These are phyloP conservation scores for Danionella cerebrum DNA, from an alignment of 2,113 vertebrate genomes.

Conservation along the genomic window DNA sequence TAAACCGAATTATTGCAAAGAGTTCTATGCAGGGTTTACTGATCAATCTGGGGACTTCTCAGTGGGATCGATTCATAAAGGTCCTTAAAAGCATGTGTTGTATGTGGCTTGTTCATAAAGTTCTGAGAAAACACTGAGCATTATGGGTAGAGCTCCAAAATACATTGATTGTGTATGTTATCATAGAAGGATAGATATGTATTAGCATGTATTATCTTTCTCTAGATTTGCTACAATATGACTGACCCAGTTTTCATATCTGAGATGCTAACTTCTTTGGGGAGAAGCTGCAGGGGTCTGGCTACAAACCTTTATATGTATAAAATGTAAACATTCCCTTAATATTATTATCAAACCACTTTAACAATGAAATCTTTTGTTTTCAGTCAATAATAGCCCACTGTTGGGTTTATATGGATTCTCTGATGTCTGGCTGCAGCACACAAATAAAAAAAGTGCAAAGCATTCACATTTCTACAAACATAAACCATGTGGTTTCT, in stretches of 20 bases:
- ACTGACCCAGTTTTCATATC: background rate
- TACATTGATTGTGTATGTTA: background rate
- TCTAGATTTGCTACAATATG: background rate
- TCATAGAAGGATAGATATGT: background rate
- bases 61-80: background rate
- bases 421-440: too few relatives aligned
- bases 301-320: background rate
- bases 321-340: background rate
- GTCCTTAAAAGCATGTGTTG: background rate
- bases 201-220: background rate
- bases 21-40: conserved; percentile 30
- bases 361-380: background rate
- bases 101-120: background rate
- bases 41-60: conserved; percentile 21
- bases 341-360: background rate
- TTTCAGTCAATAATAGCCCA: too few relatives aligned
- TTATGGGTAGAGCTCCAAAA: background rate
- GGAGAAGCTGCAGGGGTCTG: background rate
- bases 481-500: too few relatives aligned
- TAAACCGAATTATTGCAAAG: too few relatives aligned
- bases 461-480: too few relatives aligned
- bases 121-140: conserved; percentile 10
- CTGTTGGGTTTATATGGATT: too few relatives aligned
- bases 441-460: too few relatives aligned
- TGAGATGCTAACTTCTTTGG: background rate